phyloP scores from a whole-genome alignment of 2,888 invertebrate species.

The Sphaeridia pumilis region DNA sequence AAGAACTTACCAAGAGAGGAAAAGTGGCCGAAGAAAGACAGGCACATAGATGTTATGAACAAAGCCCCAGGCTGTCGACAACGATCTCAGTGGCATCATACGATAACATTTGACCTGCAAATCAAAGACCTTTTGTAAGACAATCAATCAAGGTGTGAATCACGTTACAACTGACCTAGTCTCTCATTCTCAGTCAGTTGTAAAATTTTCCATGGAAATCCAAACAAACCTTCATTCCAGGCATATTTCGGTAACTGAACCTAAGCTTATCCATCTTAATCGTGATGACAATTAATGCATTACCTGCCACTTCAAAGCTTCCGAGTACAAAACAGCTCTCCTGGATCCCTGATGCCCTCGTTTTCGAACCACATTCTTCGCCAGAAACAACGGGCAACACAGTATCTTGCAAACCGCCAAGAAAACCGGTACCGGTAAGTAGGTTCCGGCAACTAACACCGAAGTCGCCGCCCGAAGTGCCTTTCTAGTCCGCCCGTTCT shows the following conservation, averaged over 20 bases:
- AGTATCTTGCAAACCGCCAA: background rate
- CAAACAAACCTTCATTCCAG: no score
- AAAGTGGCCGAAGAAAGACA: conserved; percentile 54
- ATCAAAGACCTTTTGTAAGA: no score
- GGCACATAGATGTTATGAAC: conserved; percentile 65
- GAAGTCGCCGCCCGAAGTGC: background rate
- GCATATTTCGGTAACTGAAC: no score
- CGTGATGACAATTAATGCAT: no score
- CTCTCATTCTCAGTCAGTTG: no score
- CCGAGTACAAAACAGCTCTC: background rate
- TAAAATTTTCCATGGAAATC: no score
- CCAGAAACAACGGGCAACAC: background rate
- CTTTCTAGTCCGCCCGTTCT: background rate
- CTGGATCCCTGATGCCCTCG: background rate
- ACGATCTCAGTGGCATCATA: conserved; percentile 68
- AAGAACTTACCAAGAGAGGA: conserved; percentile 58
- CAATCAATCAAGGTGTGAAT: no score
- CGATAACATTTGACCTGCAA: conserved; percentile 68
- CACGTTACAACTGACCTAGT: no score
- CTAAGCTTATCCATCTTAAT: no score
- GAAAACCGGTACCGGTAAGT: background rate
- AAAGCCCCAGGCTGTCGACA: conserved; percentile 83
- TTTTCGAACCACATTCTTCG: background rate
- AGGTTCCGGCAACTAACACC: no score
- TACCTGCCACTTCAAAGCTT: background rate